Evolutionary conservation across 2,797 vertebrate genomes (phyloP), one percentile per base, ranked within the genome.

Genomic region (Silurus lanzhouensis): DNA sequence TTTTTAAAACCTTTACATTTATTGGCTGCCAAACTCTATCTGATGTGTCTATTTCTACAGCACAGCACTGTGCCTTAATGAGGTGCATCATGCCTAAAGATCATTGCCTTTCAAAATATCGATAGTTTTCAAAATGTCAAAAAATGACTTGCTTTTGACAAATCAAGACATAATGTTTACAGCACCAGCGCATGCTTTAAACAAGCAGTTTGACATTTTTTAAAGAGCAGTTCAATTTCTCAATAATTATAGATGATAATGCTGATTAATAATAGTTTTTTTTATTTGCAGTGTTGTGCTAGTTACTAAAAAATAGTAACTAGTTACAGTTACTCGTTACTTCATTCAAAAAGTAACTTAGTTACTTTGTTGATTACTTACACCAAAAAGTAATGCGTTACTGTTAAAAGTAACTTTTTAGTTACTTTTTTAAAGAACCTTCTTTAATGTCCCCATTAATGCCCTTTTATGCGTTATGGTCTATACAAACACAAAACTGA

Each of bases 31-130:
- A 68, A 81, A 81, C 1, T 17, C 19, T 31, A 55, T n/a, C 25
- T 85, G 72, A 74, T 84, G 82, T 88, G 85, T 88, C 63, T n/a
- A 10, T 44, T 72, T 67, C 74, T 61, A 76, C 44, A 61, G 57
- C 66, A 80, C 27, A 27, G 77, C 22, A 8, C 7, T 44, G n/a
- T 64, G 57, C 57, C 55, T 81, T 88, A 86, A 88, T 88, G 72
- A 86, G 83, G 70, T 76, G 64, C 70, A 52, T 67, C 72, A n/a
- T 55, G 46, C 63, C 67, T 57, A 64, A 80, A 68, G 84, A 82
- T 74, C 79, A 55, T 61, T 76, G 79, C 66, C 74, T 83, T 86
- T 83, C 81, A 85, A 38, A 64, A 83, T 77, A 83, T 86, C 68
- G 46, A 86, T 86, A 71, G 61, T 61, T 80, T 84, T 52, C 78